Evolutionary conservation across 2,797 vertebrate genomes (phyloP), one percentile per base, ranked within the genome.

Genomic region (Erithacus rubecula): DNA sequence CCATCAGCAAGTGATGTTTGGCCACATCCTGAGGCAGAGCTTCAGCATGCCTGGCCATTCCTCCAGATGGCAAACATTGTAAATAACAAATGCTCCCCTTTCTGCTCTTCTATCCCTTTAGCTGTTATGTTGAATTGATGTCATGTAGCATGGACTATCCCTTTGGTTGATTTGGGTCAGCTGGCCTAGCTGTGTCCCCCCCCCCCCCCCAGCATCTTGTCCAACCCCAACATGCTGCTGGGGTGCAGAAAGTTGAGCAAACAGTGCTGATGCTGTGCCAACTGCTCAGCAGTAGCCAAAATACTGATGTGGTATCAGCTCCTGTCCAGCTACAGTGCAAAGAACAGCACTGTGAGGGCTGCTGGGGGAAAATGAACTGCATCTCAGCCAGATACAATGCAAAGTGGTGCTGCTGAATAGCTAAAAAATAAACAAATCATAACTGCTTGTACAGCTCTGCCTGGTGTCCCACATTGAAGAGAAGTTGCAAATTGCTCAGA

Each of bases 381-480:
- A 23, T 32, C 51, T 52, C 79, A 83, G 51, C 30, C 24, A 71
- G 51, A 39, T 14, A 4, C 34, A 52, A 27, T 14, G 18, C 44
- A 93, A 69, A 90, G 79, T 41, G 15, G 11, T 87, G 39, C 14
- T 65, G 26, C 53, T 68, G 70, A 84, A 55, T 37, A 95, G 27
- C 22, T 67, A 47, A 17, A 80, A 87, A 81, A 82, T 4, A 75
- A 21, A 62, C 39, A 72, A 87, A 72, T 65, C 37, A 39, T 39
- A 39, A 14, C 14, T 16, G 21, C 39, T 60, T 55, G 11, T 36
- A 60, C 55, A 47, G 43, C 37, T 82, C 58, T 65, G 37, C 58
- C 46, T 75, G 46, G 12, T 53, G 24, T 74, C 37, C 49, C n/a
- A 24, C 6, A 10, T 2, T 3, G 56, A 90, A 72, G 24, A 12